Base-by-base conservation (phyloP, 2,113 vertebrate species). In the Acanthisitta chloris region DNA sequence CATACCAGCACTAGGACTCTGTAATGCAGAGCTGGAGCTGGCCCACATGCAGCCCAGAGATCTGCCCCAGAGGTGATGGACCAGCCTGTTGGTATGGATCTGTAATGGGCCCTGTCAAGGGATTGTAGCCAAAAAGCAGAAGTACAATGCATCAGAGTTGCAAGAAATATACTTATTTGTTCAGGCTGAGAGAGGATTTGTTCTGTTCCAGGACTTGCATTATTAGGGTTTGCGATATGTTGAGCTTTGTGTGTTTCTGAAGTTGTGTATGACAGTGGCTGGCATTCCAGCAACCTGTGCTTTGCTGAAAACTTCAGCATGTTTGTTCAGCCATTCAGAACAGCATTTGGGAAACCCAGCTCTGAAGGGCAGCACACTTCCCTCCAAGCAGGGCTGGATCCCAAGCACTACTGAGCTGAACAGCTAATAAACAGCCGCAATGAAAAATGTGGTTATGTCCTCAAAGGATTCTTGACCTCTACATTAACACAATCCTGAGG, bases 291-390 rank as follows among this genome's bases (percentile, higher is more conserved):
- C 58, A 82, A 77, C 80, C 57, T 76, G 62, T 76, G 59, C 51
- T 51, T 84, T 77, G 55, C 76, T 48, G 74, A 94, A 88, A 94
- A 88, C 42, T 80, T 82, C 34, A 65, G 34, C 34, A 6, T 64
- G 49, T 85, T 87, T 83, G 26, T 82, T 95, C 64, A 88, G 71
- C 51, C 79, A 33, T 92, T 81, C 66, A 90, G 57, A 95, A 48
- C 15, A 87, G 78, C 17, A 21, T 36, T 52, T 66, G 55, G 51
- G 55, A 88, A 92, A 83, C 51, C 11, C 33, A 74, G 55, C 33
- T 95, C 51, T 58, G 25, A 81, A 81, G 46, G 43, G 25, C 38
- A 64, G 81, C 26, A 51, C 16, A 1, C 10, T 92, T 82, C 54
- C 16, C 69, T 78, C 20, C 1, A 4, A 67, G 46, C 31, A 83